These are phyloP conservation scores for Corythornis madagascariensis DNA, from an alignment of 2,113 vertebrate species.

Conservation along the genomic window DNA sequence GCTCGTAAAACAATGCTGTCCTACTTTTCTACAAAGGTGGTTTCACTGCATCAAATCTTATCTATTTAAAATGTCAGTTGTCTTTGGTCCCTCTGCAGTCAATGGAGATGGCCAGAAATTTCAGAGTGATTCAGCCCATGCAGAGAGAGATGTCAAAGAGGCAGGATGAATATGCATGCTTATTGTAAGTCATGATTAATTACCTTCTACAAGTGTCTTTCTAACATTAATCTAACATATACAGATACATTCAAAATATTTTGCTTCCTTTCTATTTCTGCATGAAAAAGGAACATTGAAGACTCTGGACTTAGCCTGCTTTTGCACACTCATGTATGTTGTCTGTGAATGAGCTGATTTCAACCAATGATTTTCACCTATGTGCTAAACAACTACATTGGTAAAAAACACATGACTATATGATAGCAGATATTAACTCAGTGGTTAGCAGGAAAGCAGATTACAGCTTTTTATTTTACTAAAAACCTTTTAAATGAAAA, in stretches of 20 bases:
- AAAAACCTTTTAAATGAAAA: slow-evolving; percentile 54
- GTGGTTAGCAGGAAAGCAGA: slow-evolving; percentile 36
- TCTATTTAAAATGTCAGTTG: background rate
- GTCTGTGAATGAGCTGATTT: background rate
- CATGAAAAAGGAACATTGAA: background rate
- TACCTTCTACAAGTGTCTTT: background rate
- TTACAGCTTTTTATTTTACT: slow-evolving; percentile 48
- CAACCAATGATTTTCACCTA: background rate
- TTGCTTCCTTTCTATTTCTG: background rate
- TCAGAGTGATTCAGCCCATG: background rate
- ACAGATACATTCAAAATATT: background rate
- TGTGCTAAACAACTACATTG: slow-evolving; percentile 39
- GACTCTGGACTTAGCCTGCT: background rate
- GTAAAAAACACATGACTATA: slow-evolving; percentile 39
- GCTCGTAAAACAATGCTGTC: background rate
- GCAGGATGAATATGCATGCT: background rate
- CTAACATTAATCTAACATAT: background rate
- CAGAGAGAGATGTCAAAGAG: background rate
- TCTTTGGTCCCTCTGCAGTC: background rate
- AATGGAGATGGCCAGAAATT: slow-evolving; percentile 10
- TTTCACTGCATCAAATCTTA: background rate
- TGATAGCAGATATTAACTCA: slow-evolving; percentile 18
- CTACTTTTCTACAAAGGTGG: background rate
- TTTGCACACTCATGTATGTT: background rate
- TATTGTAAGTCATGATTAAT: slow-evolving; percentile 38